These are phyloP conservation scores for Vollenhovia emeryi DNA, from an alignment of 1,140 invertebrate genomes.

Conservation along the genomic window DNA sequence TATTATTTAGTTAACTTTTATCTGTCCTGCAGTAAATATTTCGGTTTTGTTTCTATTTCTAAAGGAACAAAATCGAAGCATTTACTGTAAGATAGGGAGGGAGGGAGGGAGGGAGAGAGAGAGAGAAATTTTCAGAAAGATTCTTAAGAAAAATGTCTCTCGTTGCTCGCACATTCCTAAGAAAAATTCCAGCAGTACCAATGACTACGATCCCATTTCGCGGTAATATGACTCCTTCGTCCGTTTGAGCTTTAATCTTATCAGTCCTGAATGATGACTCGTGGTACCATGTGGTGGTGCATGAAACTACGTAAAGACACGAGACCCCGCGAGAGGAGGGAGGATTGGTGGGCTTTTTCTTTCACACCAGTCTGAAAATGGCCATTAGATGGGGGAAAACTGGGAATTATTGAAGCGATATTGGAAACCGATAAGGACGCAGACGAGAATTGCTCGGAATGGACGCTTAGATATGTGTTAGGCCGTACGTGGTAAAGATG, in stretches of 20 bases:
- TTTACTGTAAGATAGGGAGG: neutral
- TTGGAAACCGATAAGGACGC: constrained; percentile 73
- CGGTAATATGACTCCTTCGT: constrained; percentile 64
- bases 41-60: too few species aligned
- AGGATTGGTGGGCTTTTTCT: constrained; percentile 19
- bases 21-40: too few species aligned
- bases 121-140: neutral
- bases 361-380: constrained; percentile 59
- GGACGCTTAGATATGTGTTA: constrained; percentile 69
- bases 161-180: neutral
- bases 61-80: neutral
- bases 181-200: constrained; percentile 34
- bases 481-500: constrained; percentile 39
- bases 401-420: constrained; percentile 72
- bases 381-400: constrained; percentile 47
- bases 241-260: constrained; percentile 69
- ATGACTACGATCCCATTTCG: constrained; percentile 63
- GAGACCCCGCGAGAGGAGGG: neutral
- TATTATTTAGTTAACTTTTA: neutral
- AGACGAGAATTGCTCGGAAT: constrained; percentile 66
- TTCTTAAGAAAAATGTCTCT: neutral
- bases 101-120: neutral
- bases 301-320: constrained; percentile 27
- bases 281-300: constrained; percentile 18
- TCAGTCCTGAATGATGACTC: constrained; percentile 67